Percentiles rank a stretch among this genome's conserved stretches.
These are phyloP conservation scores for Limnephilus rhombicus DNA, from an alignment of 2,888 invertebrate genomes.

Conservation along the genomic window DNA sequence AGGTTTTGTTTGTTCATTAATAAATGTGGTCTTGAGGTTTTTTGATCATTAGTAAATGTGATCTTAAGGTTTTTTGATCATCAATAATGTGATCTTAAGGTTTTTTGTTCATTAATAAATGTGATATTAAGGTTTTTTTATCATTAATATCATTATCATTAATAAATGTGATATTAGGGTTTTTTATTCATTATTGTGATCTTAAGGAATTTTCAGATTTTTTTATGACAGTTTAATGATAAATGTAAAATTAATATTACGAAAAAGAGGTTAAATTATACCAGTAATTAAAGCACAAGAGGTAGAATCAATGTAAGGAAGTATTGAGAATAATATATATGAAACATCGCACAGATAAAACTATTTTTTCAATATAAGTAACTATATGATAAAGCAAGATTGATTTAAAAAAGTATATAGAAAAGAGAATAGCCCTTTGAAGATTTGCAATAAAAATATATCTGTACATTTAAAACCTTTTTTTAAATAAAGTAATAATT, in stretches of 20 bases:
- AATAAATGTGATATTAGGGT: no score
- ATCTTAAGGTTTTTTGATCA: no score
- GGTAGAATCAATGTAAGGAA: slow-evolving; percentile 42
- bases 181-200: no score
- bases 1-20: no score
- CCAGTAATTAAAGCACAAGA: slow-evolving; percentile 23
- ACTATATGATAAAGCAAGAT: not conserved
- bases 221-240: no score
- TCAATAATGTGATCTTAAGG: no score
- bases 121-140: no score
- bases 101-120: no score
- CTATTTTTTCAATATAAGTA: not conserved
- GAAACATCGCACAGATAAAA: not conserved
- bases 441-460: slow-evolving; percentile 3
- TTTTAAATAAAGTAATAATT: slow-evolving; percentile 23
- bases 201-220: no score
- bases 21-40: no score
- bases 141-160: no score
- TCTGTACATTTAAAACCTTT: slow-evolving; percentile 7
- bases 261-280: not conserved
- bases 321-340: not conserved
- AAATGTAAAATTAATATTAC: no score
- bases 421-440: not conserved
- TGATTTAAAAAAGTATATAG: not conserved
- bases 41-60: not conserved